phyloP scores from a whole-genome alignment of 2,113 vertebrate genomes.

The Pelecanus crispus region DNA sequence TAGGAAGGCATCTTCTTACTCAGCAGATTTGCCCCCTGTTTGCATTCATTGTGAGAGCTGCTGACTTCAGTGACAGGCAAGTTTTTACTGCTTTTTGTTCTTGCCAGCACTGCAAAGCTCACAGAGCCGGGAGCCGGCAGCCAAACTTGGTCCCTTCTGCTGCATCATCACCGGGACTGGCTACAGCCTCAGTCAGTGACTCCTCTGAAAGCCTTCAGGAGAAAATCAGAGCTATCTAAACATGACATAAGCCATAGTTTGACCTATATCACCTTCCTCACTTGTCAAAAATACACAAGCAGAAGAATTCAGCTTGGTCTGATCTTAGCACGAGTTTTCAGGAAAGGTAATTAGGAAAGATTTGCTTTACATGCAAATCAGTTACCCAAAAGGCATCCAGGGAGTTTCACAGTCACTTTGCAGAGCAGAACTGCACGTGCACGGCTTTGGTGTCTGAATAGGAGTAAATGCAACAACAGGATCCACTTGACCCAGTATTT shows the following conservation, averaged over 20 bases:
- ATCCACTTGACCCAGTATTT: background rate
- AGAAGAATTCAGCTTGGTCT: background rate
- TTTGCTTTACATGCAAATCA: background rate
- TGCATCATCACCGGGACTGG: background rate
- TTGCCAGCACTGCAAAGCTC: constrained; percentile 34
- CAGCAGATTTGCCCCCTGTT: constrained; percentile 54
- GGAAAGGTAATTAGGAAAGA: background rate
- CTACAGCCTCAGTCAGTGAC: background rate
- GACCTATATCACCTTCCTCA: background rate
- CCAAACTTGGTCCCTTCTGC: background rate
- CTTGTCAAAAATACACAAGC: background rate
- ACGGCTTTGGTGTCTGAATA: background rate
- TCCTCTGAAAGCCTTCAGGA: background rate
- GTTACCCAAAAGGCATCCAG: background rate
- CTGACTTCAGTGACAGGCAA: constrained; percentile 55
- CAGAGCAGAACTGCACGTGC: background rate
- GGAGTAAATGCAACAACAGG: background rate
- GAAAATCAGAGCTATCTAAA: background rate
- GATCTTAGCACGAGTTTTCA: background rate
- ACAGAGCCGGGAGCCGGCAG: background rate
- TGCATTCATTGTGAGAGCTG: constrained; percentile 55
- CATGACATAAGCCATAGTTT: background rate
- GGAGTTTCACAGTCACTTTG: background rate
- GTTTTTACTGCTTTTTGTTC: constrained; percentile 65
- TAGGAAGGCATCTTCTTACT: constrained; percentile 54